These are phyloP conservation scores for Cyprinella venusta DNA, from an alignment of 2,797 vertebrate species.

Conservation along the genomic window DNA sequence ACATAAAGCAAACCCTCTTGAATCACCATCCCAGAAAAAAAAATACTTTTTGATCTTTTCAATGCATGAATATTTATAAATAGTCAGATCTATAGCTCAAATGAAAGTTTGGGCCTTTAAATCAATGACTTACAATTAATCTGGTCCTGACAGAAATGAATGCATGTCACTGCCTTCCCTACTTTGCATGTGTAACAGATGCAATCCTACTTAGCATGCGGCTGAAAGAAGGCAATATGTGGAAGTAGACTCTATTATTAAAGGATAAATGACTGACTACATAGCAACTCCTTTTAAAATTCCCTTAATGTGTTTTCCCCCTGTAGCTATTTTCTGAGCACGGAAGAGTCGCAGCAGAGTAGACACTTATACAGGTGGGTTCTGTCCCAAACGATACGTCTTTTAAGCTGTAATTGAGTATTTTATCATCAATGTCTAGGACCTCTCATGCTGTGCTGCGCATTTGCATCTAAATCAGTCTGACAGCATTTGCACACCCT, in stretches of 20 bases:
- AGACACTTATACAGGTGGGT: conserved; percentile 84
- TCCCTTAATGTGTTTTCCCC: conserved; percentile 50
- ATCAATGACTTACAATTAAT: conserved; percentile 15
- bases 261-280: conserved; percentile 25
- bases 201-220: conserved; percentile 29
- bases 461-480: conserved; percentile 49
- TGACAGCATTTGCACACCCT: conserved; percentile 29
- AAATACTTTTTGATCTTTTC: not conserved
- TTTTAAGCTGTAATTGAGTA: conserved; percentile 46
- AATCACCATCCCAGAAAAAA: not conserved
- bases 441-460: conserved; percentile 12
- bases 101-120: not conserved
- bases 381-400: not conserved
- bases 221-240: not conserved
- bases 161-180: not conserved
- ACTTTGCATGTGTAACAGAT: conserved; percentile 1
- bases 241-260: not conserved
- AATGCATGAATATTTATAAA: not conserved
- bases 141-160: not conserved
- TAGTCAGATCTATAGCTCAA: not conserved
- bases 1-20: conserved; percentile 44
- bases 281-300: conserved; percentile 8
- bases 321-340: conserved; percentile 82
- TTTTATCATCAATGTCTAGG: conserved; percentile 37
- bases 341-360: conserved; percentile 79